phyloP scores from a whole-genome alignment of 1,140 invertebrate genomes.

The Macrotrachela quadricornifera region DNA sequence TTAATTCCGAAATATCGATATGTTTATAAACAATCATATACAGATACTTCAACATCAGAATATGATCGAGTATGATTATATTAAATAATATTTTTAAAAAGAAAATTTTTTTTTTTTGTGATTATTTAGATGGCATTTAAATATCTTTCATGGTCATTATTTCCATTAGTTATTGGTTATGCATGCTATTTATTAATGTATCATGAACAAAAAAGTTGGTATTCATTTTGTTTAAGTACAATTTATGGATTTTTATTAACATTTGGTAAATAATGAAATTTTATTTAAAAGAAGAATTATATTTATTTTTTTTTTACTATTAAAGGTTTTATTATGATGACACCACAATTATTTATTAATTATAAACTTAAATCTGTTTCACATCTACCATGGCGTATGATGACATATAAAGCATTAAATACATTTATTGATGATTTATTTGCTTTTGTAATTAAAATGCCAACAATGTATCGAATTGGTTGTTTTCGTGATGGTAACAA shows the following conservation, averaged over 20 bases:
- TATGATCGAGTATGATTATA: neutral
- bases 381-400: conserved; percentile 94
- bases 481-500: conserved; percentile 75
- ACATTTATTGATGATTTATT: conserved; percentile 99
- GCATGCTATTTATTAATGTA: conserved; percentile 88
- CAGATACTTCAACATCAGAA: conserved; percentile 1
- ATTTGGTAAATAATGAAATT: conserved; percentile 64
- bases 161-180: conserved; percentile 73
- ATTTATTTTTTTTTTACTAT: conserved; percentile 10
- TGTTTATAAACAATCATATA: conserved; percentile 1
- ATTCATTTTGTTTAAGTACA: conserved; percentile 63
- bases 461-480: conserved; percentile 70
- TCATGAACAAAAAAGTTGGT: conserved; percentile 94
- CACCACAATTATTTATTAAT: conserved; percentile 93
- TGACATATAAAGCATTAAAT: conserved; percentile 98
- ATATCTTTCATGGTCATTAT: conserved; percentile 83
- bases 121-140: conserved; percentile 55
- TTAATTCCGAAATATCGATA: neutral
- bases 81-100: neutral
- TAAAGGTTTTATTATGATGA: conserved; percentile 95
- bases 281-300: neutral
- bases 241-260: conserved; percentile 91
- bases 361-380: conserved; percentile 97
- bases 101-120: conserved; percentile 9
- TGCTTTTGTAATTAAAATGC: conserved; percentile 99